A percentile compares a stretch with the other conserved stretches of the same genome.
Conservation (phyloP, 2,797 vertebrate genomes). For the Lateolabrax maculatus region DNA sequence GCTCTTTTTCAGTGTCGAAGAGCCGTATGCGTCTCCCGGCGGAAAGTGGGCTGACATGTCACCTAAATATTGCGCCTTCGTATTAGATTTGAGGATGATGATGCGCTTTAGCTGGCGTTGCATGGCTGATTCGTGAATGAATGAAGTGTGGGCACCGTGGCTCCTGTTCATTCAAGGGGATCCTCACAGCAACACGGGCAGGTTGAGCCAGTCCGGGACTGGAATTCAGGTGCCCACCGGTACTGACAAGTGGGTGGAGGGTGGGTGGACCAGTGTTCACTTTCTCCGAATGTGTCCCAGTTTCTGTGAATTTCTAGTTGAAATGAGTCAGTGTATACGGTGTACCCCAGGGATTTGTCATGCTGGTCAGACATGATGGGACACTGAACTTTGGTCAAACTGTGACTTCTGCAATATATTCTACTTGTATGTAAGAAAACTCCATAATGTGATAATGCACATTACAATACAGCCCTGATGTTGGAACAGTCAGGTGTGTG, state of each 20-base stretch:
- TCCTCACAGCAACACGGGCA: not conserved
- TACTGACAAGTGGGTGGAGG: not conserved
- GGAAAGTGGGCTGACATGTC: accelerated
- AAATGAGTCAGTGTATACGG: too few relatives aligned
- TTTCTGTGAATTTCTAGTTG: not conserved
- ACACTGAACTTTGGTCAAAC: not conserved
- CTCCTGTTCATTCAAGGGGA: not conserved
- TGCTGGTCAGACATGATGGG: not conserved
- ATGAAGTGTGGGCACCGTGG: constrained; percentile 7
- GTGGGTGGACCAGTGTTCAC: not conserved
- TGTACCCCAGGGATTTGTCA: not conserved
- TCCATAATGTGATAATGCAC: too few relatives aligned
- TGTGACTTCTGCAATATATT: not conserved
- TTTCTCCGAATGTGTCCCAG: not conserved
- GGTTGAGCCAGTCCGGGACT: not conserved
- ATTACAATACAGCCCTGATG: not conserved
- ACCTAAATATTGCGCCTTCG: accelerated
- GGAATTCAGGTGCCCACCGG: too few relatives aligned
- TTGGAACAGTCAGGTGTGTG: not conserved
- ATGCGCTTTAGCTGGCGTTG: too few relatives aligned
- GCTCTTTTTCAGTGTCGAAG: not conserved
- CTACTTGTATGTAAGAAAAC: not conserved
- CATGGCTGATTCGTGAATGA: constrained; percentile 8
- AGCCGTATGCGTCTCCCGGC: not conserved
- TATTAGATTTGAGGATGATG: not conserved